phyloP scores from a whole-genome alignment of 2,797 vertebrate species.

The Pristis pectinata region DNA sequence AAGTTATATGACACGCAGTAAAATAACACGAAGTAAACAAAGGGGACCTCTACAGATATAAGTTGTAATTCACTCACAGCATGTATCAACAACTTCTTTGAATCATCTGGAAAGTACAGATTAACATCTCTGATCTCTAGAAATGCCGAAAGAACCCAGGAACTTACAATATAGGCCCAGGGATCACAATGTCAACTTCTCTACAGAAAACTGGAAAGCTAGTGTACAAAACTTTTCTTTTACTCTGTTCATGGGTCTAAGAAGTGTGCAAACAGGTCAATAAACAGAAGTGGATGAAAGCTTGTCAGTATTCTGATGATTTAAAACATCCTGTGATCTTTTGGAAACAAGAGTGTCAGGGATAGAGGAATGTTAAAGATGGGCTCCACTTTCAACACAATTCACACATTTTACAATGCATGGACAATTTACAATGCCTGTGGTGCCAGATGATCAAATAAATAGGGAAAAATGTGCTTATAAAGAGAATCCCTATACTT shows the following conservation, averaged over 20 bases:
- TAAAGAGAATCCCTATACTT: neutral
- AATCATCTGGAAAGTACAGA: neutral
- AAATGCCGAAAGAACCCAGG: neutral
- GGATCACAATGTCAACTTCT: neutral
- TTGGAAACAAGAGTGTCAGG: neutral
- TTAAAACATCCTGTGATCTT: neutral
- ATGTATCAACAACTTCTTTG: neutral
- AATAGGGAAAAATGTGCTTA: neutral
- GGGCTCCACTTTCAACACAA: no score
- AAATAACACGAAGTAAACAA: no score
- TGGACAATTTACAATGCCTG: neutral
- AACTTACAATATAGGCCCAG: neutral
- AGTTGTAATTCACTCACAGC: neutral
- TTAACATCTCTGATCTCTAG: neutral
- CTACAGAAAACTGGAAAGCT: neutral
- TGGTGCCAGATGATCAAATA: neutral
- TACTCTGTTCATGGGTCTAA: no score
- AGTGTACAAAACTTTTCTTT: neutral
- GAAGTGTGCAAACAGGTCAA: no score
- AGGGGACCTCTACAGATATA: no score
- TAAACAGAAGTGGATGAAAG: neutral
- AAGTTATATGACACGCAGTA: no score
- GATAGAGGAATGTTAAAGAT: neutral
- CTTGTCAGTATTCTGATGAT: neutral
- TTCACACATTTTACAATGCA: neutral